phyloP scores from a whole-genome alignment of 1,140 invertebrate species.

The Antheraea mylitta region DNA sequence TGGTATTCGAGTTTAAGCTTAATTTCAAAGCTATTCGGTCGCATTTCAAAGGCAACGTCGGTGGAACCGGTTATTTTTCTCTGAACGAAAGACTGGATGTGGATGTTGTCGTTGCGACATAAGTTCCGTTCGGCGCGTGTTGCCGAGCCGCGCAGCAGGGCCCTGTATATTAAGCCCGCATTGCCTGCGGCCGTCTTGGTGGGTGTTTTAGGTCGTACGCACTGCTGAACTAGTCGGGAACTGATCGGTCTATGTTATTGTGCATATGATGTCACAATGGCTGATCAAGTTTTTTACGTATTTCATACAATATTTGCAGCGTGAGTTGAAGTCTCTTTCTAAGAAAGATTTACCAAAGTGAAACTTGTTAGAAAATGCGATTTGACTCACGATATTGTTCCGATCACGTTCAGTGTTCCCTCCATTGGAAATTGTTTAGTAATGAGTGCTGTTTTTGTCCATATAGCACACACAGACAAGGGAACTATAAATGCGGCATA shows the following conservation, averaged over 20 bases:
- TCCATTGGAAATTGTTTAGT: not conserved
- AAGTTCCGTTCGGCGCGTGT: slow-evolving; percentile 52
- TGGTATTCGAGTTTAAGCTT: slow-evolving; percentile 34
- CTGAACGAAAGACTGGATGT: slow-evolving; percentile 64
- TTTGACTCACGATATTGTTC: slow-evolving; percentile 60
- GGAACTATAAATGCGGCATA: not conserved
- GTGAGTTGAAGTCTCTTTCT: slow-evolving; percentile 56
- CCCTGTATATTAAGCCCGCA: slow-evolving; percentile 75
- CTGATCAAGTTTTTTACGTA: slow-evolving; percentile 47
- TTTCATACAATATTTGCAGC: slow-evolving; percentile 51
- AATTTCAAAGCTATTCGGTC: slow-evolving; percentile 31
- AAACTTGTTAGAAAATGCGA: slow-evolving; percentile 63
- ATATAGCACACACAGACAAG: not conserved
- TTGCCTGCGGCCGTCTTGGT: slow-evolving; percentile 61
- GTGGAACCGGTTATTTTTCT: slow-evolving; percentile 64
- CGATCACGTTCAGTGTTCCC: slow-evolving; percentile 27
- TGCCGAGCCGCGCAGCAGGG: slow-evolving; percentile 40
- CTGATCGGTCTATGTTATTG: slow-evolving; percentile 74
- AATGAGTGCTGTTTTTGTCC: not conserved
- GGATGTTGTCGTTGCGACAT: slow-evolving; percentile 59
- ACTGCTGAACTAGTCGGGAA: slow-evolving; percentile 76
- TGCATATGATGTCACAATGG: slow-evolving; percentile 45
- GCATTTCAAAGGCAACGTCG: slow-evolving; percentile 29
- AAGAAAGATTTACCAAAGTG: slow-evolving; percentile 50
- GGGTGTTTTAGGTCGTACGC: slow-evolving; percentile 77